Conservation (phyloP, 2,797 vertebrate genomes). For the Taenioides sp. region DNA sequence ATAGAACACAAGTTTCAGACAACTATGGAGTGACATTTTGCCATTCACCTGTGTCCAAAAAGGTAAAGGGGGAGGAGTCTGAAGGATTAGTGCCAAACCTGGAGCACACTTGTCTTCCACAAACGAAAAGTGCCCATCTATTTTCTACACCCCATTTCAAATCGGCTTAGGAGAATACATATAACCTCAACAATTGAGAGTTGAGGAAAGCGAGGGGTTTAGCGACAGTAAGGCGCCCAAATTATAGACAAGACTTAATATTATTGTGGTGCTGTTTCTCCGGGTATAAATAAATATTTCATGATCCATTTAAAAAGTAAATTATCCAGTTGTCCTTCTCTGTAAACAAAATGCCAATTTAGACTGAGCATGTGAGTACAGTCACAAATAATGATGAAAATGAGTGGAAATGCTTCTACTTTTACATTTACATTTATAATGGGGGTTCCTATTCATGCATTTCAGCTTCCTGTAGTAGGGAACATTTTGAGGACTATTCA, state of each 20-base stretch:
- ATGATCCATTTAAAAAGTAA: conserved; percentile 17
- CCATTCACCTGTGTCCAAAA: conserved; percentile 20
- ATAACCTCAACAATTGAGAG: conserved; percentile 54
- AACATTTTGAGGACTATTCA: too few relatives aligned
- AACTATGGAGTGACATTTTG: conserved; percentile 26
- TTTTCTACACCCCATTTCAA: conserved; percentile 43
- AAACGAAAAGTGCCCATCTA: conserved; percentile 40
- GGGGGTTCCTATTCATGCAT: background rate
- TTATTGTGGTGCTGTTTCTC: conserved; percentile 10
- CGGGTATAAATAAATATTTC: conserved; percentile 24
- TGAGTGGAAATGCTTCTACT: conserved; percentile 4
- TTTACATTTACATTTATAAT: conserved; percentile 19
- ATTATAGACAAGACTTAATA: conserved; percentile 28
- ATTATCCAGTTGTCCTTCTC: conserved; percentile 25
- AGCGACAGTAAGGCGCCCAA: conserved; percentile 34
- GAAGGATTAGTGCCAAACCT: conserved; percentile 63
- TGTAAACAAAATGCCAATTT: conserved; percentile 16
- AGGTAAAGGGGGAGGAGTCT: conserved; percentile 37
- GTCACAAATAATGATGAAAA: conserved; percentile 23
- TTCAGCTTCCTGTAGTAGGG: too few relatives aligned
- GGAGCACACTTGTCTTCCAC: conserved; percentile 46
- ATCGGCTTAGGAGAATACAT: conserved; percentile 72
- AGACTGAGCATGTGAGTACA: conserved; percentile 17
- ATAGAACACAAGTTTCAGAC: conserved; percentile 5
- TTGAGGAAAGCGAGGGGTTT: conserved; percentile 25